Evolutionary conservation across 2,797 vertebrate species (phyloP).

Genomic region (Lepilemur ruficaudatus): DNA sequence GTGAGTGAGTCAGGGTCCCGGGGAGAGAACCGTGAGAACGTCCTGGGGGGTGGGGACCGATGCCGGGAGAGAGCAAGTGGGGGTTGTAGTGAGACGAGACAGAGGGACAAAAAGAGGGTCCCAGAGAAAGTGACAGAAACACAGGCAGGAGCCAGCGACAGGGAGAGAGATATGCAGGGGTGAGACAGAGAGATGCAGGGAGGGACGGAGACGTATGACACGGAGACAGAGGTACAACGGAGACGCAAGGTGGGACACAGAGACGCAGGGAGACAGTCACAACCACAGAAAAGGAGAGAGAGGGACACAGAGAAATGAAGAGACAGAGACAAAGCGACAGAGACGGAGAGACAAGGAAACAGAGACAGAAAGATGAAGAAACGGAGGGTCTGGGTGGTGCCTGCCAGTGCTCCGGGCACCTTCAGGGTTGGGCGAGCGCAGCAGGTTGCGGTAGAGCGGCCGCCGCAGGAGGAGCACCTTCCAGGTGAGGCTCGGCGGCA

Average conservation of each 20-base stretch:
- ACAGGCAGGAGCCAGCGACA: background rate
- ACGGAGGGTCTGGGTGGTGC: background rate
- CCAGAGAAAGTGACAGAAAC: background rate
- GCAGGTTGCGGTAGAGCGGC: conserved; percentile 88
- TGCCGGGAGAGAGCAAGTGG: accelerated
- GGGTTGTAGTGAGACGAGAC: background rate
- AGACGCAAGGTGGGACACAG: background rate
- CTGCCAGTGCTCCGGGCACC: conserved; percentile 76
- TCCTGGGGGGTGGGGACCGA: background rate
- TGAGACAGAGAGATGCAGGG: background rate
- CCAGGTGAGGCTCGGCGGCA: conserved; percentile 84
- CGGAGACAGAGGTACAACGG: background rate
- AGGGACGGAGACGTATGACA: background rate
- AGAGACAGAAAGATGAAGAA: background rate
- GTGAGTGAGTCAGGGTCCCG: background rate
- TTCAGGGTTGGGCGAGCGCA: conserved; percentile 88
- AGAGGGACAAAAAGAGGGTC: background rate
- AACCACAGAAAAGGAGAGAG: no score
- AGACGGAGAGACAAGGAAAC: background rate
- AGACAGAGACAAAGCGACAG: background rate
- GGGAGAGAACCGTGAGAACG: background rate
- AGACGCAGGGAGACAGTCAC: background rate
- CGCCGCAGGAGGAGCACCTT: conserved; percentile 82
- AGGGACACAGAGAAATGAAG: background rate
- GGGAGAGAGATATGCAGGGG: accelerated